A percentile compares a stretch with the other conserved stretches of the same genome.
phyloP scores from a whole-genome alignment of 35 echinoderm and acorn worm genomes.

The Apostichopus japonicus region DNA sequence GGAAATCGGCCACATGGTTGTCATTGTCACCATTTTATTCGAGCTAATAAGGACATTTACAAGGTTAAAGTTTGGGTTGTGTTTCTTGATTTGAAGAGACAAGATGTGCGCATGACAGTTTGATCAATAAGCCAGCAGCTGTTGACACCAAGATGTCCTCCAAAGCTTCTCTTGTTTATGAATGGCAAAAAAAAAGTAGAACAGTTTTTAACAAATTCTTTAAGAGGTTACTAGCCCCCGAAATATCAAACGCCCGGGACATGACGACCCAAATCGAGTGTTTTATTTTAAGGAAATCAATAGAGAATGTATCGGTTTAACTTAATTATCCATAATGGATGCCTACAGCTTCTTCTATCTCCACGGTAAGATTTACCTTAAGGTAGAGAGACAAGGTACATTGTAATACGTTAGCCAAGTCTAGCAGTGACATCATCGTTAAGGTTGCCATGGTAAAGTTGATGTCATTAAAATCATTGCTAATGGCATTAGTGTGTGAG shows the following conservation, averaged over 20 bases:
- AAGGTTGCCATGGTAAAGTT: constrained; percentile 8
- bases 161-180: background rate
- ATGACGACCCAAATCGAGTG: background rate
- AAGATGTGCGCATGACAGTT: background rate
- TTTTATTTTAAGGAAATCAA: background rate
- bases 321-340: constrained; percentile 10
- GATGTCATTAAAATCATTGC: constrained; percentile 4
- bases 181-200: background rate
- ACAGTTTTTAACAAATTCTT: background rate
- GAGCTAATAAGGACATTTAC: background rate
- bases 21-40: background rate
- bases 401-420: background rate
- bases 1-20: background rate
- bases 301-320: background rate
- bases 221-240: background rate
- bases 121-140: constrained; percentile 4
- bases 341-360: background rate
- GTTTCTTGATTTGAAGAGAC: background rate
- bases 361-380: background rate
- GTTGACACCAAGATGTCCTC: constrained; percentile 1
- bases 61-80: constrained; percentile 10
- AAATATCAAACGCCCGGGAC: background rate
- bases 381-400: background rate
- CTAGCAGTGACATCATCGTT: background rate
- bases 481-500: background rate